Evolutionary conservation across 2,797 vertebrate species (phyloP).

Genomic region (Spea hammondii): DNA sequence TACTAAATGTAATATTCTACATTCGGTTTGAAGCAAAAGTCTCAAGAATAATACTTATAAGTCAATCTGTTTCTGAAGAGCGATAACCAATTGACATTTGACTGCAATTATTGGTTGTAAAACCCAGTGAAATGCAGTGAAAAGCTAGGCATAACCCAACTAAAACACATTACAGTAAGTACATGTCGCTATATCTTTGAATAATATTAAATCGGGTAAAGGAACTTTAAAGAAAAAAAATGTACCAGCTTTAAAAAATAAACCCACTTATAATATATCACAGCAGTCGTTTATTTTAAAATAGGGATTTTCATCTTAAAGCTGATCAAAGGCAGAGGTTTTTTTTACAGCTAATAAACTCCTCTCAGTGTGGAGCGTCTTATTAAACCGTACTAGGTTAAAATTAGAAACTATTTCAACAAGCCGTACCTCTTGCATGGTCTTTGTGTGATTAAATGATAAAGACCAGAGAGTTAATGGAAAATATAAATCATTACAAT

Average conservation of each 20-base stretch:
- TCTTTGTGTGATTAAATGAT: slow-evolving; percentile 52
- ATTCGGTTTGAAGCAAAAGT: too few relatives aligned
- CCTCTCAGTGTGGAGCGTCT: slow-evolving; percentile 40
- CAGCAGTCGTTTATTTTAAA: slow-evolving; percentile 51
- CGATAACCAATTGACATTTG: neutral
- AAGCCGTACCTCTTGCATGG: slow-evolving; percentile 39
- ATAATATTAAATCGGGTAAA: slow-evolving; percentile 15
- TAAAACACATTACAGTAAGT: neutral
- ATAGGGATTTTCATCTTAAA: slow-evolving; percentile 46
- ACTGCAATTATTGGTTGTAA: neutral
- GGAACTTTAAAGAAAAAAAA: neutral
- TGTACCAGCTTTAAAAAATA: slow-evolving; percentile 26
- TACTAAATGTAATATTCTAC: too few relatives aligned
- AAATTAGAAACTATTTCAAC: slow-evolving; percentile 48
- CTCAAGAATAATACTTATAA: too few relatives aligned
- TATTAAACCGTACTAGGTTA: slow-evolving; percentile 49
- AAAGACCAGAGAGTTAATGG: slow-evolving; percentile 43
- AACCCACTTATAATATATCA: slow-evolving; percentile 22
- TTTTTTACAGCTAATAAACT: slow-evolving; percentile 47
- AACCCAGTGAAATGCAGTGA: neutral
- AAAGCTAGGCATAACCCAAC: neutral
- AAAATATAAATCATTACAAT: slow-evolving; percentile 50
- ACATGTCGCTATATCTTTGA: slow-evolving; percentile 13
- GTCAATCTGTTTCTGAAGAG: neutral
- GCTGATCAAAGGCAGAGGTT: slow-evolving; percentile 44